Evolutionary conservation across 2,113 vertebrate species (phyloP).

Genomic region (Aspidoscelis tigris): DNA sequence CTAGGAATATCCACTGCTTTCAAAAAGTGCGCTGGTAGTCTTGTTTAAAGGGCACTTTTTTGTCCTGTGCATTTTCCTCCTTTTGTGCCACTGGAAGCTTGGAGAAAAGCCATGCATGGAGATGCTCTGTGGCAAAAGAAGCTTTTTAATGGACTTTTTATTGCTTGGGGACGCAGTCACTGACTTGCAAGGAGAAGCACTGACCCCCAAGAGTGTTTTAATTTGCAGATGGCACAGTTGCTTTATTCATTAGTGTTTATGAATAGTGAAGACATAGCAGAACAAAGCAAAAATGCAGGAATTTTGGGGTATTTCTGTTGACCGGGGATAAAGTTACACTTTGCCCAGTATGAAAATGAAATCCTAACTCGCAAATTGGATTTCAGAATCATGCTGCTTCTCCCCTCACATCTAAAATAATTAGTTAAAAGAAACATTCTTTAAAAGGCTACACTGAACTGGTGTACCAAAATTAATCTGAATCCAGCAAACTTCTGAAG

Average conservation of each 20-base stretch:
- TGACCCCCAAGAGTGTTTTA: background rate
- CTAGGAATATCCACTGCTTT: too few relatives aligned
- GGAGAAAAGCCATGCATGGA: too few relatives aligned
- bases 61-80: too few relatives aligned
- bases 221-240: background rate
- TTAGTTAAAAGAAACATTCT: background rate
- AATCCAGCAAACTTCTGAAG: background rate
- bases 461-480: background rate
- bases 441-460: background rate
- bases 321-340: background rate
- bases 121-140: too few relatives aligned
- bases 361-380: background rate
- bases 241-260: background rate
- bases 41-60: too few relatives aligned
- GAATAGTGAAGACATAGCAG: background rate
- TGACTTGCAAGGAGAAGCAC: background rate
- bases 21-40: too few relatives aligned
- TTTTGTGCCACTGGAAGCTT: too few relatives aligned
- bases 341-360: background rate
- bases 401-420: background rate
- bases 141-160: too few relatives aligned
- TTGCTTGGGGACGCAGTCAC: too few relatives aligned
- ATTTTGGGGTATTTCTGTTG: background rate
- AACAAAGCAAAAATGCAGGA: background rate
- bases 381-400: slow-evolving; percentile 5